Evolutionary conservation across 2,113 vertebrate species (phyloP).

Genomic region (Mionectes macconnelli): DNA sequence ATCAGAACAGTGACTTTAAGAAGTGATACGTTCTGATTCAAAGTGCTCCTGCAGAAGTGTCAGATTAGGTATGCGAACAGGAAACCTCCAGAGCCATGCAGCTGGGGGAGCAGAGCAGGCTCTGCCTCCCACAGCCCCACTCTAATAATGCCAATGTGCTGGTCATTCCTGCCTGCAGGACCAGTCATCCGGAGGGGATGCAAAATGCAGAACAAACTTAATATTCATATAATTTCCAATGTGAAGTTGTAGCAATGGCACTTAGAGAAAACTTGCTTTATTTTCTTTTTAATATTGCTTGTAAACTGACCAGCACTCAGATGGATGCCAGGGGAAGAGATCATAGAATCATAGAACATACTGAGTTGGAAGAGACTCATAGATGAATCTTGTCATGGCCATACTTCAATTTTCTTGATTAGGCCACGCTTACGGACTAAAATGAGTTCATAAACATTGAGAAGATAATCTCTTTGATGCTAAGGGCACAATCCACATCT

Average conservation of each 20-base stretch:
- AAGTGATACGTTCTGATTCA: not conserved
- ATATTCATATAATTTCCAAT: not conserved
- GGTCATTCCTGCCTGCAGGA: not conserved
- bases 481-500: not conserved
- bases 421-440: not conserved
- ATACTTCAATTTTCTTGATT: not conserved
- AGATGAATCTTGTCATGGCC: not conserved
- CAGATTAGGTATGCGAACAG: not conserved
- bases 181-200: accelerated
- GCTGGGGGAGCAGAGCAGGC: not conserved
- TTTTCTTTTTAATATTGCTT: not conserved
- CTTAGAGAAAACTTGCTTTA: not conserved
- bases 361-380: not conserved
- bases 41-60: not conserved
- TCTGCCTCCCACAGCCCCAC: not conserved
- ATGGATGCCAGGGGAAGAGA: not conserved
- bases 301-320: not conserved
- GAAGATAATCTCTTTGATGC: not conserved
- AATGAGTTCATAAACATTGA: not conserved
- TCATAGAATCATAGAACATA: not conserved
- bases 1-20: not conserved
- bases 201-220: not conserved
- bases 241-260: not conserved
- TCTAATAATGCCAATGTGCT: not conserved
- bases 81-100: not conserved